Base-by-base conservation (phyloP, 92 coral and sea anemone genomes). In the Parazoanthus darwini region DNA sequence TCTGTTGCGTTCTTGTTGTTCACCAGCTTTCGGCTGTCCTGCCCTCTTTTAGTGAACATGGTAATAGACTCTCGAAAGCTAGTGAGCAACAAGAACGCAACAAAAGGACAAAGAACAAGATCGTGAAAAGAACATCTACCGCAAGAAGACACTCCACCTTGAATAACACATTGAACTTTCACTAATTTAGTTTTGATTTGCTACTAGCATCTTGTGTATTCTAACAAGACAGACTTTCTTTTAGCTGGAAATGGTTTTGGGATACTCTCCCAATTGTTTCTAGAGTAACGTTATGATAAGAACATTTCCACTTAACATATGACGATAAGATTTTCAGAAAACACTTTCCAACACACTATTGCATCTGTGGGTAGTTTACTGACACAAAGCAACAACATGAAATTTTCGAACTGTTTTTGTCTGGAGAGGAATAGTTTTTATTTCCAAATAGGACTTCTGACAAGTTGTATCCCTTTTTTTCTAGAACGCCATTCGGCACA, bases 401-500 rank as follows among this genome's bases (percentile, higher is more conserved):
- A 13, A 18, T 58, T 63, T 16, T 63, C 2, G 14, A 63, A 63
- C 23, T 72, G 26, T 72, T 72, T 72, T 39, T 8, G 2, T 72
- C 0, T 14, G 18, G 33, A 14, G 42, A 72, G 2, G 33, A 8
- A 26, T 36, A 22, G 10, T 29, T 72, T 25, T 29, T 20, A 72
- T 26, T 8, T 72, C 77, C 18, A 72, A 72, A 14, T 6, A 72
- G 42, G 77, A 29, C 77, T 72, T 72, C 77, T 72, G 77, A 25
- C 39, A 72, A 29, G 77, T 72, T 29, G 33, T 29, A 29, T 29
- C 20, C 22, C 48, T 14, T 84, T n/a, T 84, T 84, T 71, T 26
- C 42, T 51, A 84, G 87, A 84, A 84, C 51, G 87, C 87, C 15
- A 84, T 84, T 71, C 87, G 87, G 25, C 87, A 84, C 38, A 84